A percentile compares a stretch with the other conserved stretches of the same genome.
phyloP scores from a whole-genome alignment of 2,797 vertebrate genomes.

The Ibycter americanus region DNA sequence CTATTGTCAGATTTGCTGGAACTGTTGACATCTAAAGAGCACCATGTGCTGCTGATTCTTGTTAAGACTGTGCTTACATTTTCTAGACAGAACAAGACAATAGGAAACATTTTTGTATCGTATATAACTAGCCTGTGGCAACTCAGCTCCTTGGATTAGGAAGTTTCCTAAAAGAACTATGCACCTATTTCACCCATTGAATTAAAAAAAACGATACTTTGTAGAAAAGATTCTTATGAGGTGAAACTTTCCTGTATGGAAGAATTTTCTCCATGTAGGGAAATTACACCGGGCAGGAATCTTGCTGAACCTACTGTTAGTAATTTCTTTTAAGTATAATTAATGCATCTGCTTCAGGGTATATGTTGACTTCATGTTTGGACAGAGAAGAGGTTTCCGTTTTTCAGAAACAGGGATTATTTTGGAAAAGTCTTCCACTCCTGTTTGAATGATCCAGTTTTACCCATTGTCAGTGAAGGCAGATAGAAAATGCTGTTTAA shows the following conservation, averaged over 20 bases:
- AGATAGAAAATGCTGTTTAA: not conserved
- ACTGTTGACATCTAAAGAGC: not conserved
- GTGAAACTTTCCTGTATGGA: not conserved
- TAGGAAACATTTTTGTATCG: not conserved
- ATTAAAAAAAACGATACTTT: not conserved
- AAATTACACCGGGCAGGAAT: not conserved
- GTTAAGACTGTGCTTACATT: not conserved
- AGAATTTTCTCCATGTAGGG: not conserved
- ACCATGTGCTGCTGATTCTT: not conserved
- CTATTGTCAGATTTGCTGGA: not conserved
- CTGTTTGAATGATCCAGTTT: not conserved
- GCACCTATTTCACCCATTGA: not conserved
- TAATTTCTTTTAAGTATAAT: not conserved
- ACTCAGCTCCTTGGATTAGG: not conserved
- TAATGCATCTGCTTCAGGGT: not conserved
- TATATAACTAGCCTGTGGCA: not conserved
- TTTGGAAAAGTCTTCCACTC: not conserved
- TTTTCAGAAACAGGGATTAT: not conserved
- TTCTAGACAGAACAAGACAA: not conserved
- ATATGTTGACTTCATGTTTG: not conserved
- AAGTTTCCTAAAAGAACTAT: not conserved
- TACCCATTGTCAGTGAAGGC: not conserved
- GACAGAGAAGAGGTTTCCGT: not conserved
- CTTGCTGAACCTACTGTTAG: not conserved
- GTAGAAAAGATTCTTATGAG: not conserved